Base-by-base conservation (phyloP, 2,888 invertebrate genomes). In the Cistogaster globosa region DNA sequence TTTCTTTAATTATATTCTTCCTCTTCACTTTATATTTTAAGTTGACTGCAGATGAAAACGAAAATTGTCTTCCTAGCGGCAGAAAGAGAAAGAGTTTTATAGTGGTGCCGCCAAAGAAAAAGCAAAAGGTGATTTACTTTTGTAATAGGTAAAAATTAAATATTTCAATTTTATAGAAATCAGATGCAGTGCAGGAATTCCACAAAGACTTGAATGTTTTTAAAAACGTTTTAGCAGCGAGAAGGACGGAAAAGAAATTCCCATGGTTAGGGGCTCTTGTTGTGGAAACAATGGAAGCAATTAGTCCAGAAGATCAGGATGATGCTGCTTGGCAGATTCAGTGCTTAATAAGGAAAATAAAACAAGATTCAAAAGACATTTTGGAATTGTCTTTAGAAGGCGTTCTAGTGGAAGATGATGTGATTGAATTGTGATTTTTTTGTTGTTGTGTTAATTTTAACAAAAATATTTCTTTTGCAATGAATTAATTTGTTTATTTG, bases 141-240 rank as follows among this genome's bases (percentile, higher is more conserved):
- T 51, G 18, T 18, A 51, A 51, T 14, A 51, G 51, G 51, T 60
- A 57, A 32, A 60, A 60, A 38, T 60, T 1, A 60, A 60, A 26
- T 57, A n/a, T 57, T 57, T 57, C n/a, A n/a, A 57, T 51, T 18
- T 51, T 51, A 18, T 8, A 51, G 51, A 18, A 51, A 51, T 18
- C 18, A 51, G n/a, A 51, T 4, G 51, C 51, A 51, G 18, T 51
- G 9, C 51, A 51, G n/a, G 51, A 51, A 51, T 51, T 51, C 26
- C 26, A 32, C 57, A 57, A 57, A 57, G 57, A 32, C 6, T 32
- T 57, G 11, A 6, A 57, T 57, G 57, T 26, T 26, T 57, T 57
- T 57, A 57, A 57, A 57, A 57, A 57, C 57, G 57, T 48, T 26
- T n/a, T 67, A 45, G 67, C 11, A 42, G 42, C 58, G 26, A 58